These are phyloP conservation scores for Umimayanthus kanabou DNA, from an alignment of 92 coral and sea anemone genomes.

Conservation along the genomic window DNA sequence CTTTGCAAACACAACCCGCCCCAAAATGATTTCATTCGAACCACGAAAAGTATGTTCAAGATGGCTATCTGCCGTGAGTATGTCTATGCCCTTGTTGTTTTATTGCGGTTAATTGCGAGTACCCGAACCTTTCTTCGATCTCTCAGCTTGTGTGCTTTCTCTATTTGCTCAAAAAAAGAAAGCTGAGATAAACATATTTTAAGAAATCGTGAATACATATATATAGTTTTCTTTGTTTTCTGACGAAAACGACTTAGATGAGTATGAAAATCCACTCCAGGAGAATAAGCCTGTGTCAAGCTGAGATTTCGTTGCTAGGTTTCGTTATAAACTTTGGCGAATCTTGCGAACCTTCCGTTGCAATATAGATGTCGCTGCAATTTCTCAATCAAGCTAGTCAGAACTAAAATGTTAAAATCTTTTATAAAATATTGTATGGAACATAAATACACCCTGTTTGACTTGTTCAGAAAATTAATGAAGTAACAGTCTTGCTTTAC, in stretches of 20 bases:
- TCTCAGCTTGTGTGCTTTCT: background rate
- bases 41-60: background rate
- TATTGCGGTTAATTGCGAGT: background rate
- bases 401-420: background rate
- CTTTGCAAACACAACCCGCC: background rate
- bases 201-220: background rate
- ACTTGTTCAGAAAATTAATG: too few relatives aligned
- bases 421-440: background rate
- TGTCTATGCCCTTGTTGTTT: background rate
- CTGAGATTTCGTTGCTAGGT: constrained; percentile 32
- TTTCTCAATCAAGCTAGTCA: background rate
- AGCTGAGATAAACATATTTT: background rate
- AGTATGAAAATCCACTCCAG: background rate
- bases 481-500: too few relatives aligned
- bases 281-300: background rate
- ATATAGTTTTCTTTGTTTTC: constrained; percentile 17
- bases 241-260: background rate
- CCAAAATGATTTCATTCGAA: background rate
- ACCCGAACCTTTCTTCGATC: constrained; percentile 8
- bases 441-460: background rate
- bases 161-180: background rate
- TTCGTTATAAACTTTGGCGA: background rate
- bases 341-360: background rate
- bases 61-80: too few relatives aligned
- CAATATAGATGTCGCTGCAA: background rate